phyloP scores from a whole-genome alignment of 2,888 invertebrate genomes.

The Tenthredo scrophulariae region DNA sequence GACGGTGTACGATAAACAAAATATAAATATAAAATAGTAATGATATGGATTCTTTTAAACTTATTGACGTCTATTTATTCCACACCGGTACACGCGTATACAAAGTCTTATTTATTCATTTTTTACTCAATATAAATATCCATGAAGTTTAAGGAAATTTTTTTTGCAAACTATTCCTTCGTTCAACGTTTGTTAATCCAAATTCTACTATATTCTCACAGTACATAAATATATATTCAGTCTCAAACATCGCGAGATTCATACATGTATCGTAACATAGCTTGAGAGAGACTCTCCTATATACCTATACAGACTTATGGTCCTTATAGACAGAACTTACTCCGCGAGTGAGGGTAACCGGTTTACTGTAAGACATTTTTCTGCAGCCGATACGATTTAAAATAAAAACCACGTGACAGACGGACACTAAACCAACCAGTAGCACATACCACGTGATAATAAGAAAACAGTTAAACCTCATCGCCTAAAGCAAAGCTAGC shows the following conservation, averaged over 20 bases:
- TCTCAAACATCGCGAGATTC: neutral
- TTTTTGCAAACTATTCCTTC: no score
- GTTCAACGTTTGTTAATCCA: no score
- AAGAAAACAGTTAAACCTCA: neutral
- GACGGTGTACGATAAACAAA: no score
- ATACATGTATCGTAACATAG: neutral
- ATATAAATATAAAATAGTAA: no score
- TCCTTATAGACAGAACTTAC: neutral
- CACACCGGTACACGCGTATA: no score
- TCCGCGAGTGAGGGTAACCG: neutral
- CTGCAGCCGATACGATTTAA: slow-evolving; percentile 11
- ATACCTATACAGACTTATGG: neutral
- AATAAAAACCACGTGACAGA: slow-evolving; percentile 12
- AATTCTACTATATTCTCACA: neutral
- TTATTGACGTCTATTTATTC: no score
- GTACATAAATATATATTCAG: neutral
- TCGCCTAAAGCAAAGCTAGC: neutral
- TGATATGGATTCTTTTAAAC: no score
- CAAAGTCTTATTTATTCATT: no score
- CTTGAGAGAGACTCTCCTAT: neutral
- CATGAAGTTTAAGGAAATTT: no score
- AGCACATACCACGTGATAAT: neutral
- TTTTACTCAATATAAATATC: no score
- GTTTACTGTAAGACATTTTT: slow-evolving; percentile 19
- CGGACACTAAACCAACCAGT: neutral